Conservation (phyloP, 2,888 invertebrate genomes). For the Nemotelus nigrinus region DNA sequence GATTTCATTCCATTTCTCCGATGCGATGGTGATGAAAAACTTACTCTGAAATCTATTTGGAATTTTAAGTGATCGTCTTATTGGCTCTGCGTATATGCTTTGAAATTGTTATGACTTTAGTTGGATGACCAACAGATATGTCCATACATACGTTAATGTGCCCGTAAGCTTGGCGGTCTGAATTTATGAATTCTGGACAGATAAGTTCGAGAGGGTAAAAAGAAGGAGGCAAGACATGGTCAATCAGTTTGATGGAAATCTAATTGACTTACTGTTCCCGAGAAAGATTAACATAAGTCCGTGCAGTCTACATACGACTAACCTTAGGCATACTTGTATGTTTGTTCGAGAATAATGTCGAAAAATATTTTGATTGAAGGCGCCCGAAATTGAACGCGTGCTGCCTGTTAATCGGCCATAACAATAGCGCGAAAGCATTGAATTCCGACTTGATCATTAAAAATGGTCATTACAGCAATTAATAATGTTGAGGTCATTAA, state of each 20-base stretch:
- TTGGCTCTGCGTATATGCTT: background rate
- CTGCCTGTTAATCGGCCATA: constrained; percentile 34
- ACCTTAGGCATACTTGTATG: background rate
- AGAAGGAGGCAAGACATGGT: background rate
- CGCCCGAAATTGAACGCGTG: constrained; percentile 35
- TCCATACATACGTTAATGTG: background rate
- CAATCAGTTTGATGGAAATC: constrained; percentile 32
- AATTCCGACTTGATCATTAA: constrained; percentile 10
- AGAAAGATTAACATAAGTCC: background rate
- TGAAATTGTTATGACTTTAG: constrained; percentile 4
- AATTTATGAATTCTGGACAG: background rate
- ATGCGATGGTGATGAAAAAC: constrained; percentile 11
- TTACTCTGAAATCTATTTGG: constrained; percentile 23
- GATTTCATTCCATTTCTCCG: background rate
- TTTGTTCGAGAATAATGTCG: background rate
- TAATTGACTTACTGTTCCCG: constrained; percentile 23
- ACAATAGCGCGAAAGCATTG: constrained; percentile 9
- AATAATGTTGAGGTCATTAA: constrained; percentile 2
- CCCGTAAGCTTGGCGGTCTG: no score
- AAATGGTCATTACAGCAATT: constrained; percentile 24
- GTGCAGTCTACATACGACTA: background rate
- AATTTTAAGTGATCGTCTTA: constrained; percentile 33
- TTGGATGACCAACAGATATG: constrained; percentile 4
- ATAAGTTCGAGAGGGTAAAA: background rate
- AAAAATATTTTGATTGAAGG: constrained; percentile 31